Evolutionary conservation across 2,888 invertebrate species (phyloP), one percentile per base, ranked within the genome.

Genomic region (Cantharis rustica): DNA sequence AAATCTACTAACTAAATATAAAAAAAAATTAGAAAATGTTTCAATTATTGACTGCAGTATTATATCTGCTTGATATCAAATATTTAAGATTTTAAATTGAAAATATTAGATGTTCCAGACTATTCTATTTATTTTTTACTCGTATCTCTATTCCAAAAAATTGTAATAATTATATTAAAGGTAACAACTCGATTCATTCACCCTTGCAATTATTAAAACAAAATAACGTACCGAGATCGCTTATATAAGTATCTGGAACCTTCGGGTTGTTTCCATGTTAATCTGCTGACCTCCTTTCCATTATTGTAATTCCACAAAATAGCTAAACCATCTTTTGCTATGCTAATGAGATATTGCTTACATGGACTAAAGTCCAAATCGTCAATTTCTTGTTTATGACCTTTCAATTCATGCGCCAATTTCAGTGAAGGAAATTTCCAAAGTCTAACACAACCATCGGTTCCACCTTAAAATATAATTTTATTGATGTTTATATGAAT

Each of bases 331-430:
- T 98, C 98, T 89, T 97, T 96, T 0, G 95, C 95, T 80, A 98
- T 94, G 83, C 95, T 96, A 71, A 94, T 94, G 72, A 98, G 88
- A 86, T 92, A 90, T 72, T 92, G 92, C 79, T 94, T 93, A 84
- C 93, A 93, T 1, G 95, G 94, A 88, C 95, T 96, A 86, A 98
- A 95, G 89, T 98, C 97, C 72, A 98, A 88, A 88, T 98, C 98
- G 85, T 98, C 98, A 80, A 98, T 95, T 91, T 98, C 98, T 88
- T 96, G 96, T 73, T 90, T 91, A 84, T 98, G 98, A 47, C 94
- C 95, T 79, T 93, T 90, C 10, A 97, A 89, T 81, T 94, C 93
- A 83, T 91, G 91, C 16, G 93, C 85, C 81, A 93, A 91, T 72
- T 93, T 90, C 89, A 97, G 90, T 82, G 93, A 92, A 0, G 98